Base-by-base conservation (phyloP, 2,797 vertebrate species). In the Leucoraja ocellata region DNA sequence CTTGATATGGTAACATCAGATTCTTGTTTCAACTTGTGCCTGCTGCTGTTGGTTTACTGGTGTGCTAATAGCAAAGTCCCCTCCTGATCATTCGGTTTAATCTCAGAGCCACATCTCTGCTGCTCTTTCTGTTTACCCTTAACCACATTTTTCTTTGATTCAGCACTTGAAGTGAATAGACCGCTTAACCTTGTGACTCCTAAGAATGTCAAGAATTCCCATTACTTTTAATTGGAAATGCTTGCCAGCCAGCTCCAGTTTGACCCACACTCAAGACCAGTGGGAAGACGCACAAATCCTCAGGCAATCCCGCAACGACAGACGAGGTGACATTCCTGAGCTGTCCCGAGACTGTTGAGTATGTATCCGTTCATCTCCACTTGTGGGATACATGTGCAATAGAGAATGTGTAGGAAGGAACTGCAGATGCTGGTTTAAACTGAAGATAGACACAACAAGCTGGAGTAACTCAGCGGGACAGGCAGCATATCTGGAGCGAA, bases 151-250 rank as follows among this genome's bases (percentile, higher is more conserved):
- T n/a, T 71, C 68, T 73, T 74, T 73, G 36, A 91, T 65, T 46
- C 46, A n/a, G 32, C 36, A 73, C 65, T 76, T 74, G 71, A 92
- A 76, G 65, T 76, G 71, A 92, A 46, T 28, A 16, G 7, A 92
- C 25, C 76, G 36, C 39, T 92, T 76, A 92, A 92, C 90, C 39
- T 92, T 76, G 90, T 58, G 39, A 76, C 90, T 54, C 68, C 18
- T 10, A 61, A 68, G 90, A 54, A 92, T 92, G 13, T 76, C 36
- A 92, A 71, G 90, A 92, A 92, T 92, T n/a, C 90, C 39, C 71
- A 76, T 92, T 92, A 74, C 4, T 92, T 14, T n/a, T 92, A 46
- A 92, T 92, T 92, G 39, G 71, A 76, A 58, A 54, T 76, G 71
- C 76, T 54, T 54, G 90, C 14, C 71, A 39, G 84, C 84, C 36